Base-by-base conservation (phyloP, 2,113 vertebrate species). In the Tricholaema leucomelas region DNA sequence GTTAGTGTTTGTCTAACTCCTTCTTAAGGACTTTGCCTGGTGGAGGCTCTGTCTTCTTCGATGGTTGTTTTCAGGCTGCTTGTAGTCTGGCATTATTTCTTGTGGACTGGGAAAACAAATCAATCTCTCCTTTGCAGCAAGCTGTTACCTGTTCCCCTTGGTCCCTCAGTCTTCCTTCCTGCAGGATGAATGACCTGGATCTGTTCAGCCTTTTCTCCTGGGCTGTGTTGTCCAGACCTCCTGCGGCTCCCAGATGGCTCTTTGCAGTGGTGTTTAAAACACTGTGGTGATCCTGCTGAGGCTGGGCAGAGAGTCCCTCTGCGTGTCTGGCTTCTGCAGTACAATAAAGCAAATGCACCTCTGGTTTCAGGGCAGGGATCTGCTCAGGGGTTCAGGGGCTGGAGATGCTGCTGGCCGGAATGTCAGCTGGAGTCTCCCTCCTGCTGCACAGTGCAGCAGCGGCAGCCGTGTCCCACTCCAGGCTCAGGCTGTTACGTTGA, bases 211-310 rank as follows among this genome's bases (percentile, higher is more conserved):
- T 27, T 85, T 44, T 48, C n/a, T 81, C 27, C 59, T 40, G 65
- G 75, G n/a, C 63, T 10, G 2, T 12, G 52, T 38, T 86, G 31
- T 12, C 19, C n/a, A 21, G 46, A 40, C 25, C 63, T 69, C 46
- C 74, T 48, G 55, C 70, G 28, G 63, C 30, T 16, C 75, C 16
- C 6, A 8, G 4, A 6, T 31, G 5, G 3, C 77, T 71, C 35
- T 16, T 33, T 15, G 72, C 61, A 15, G 15, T 3, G 15, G 17
- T 38, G 15, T 24, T 85, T 35, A 15, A 50, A 36, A 2, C 18
- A 59, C 5, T 10, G 4, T 15, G 50, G 1, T 4, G 2, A 3
- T 61, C 50, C 48, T 1, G 0, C 5, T 1, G 31, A 28, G 35
- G 2, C 65, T 28, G 61, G 14, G 55, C 35, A 12, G 30, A 56